Evolutionary conservation across 1,140 invertebrate species (phyloP), one percentile per base, ranked within the genome.

Genomic region (Monomorium pharaonis): DNA sequence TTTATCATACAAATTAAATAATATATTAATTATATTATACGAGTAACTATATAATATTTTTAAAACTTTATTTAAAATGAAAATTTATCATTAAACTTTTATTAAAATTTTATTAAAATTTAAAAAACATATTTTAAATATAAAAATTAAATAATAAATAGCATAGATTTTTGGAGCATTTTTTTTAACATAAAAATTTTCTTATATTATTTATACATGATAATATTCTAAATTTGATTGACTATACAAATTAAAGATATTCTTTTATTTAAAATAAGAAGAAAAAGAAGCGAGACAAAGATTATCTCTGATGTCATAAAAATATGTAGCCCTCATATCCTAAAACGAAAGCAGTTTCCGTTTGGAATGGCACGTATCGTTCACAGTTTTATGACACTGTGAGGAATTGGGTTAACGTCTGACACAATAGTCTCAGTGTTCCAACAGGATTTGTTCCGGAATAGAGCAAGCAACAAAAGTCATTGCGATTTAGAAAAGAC

Each of bases 401-500:
- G 58, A 63, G 74, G 49, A 85, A 85, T 78, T 62, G 37, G 84
- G 84, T 85, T 85, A 85, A 85, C 75, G 75, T 85, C 75, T 67
- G 74, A 78, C 24, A 67, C 62, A 65, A 80, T 81, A 5, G 18
- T 74, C 37, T 47, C 42, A n/a, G 51, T 74, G n/a, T 74, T 60
- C 27, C 51, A 27, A 74, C 44, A 83, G 67, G 78, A 83, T 74
- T 83, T 74, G 67, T 83, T 83, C 74, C 78, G 44, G 30, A 33
- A 54, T 16, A 6, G 3, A 54, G 18, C 7, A 30, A 58, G 78
- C 51, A 60, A 37, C 24, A 54, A 74, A 83, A 74, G 72, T 72
- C 30, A 74, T 70, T 37, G 42, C 51, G 65, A 81, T 72, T 27
- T 74, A 60, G 37, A 72, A 74, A 47, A 47, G 14, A 30, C 7